Evolutionary conservation across 1,140 invertebrate genomes (phyloP), one percentile per base, ranked within the genome.

Genomic region (Magallana gigas): DNA sequence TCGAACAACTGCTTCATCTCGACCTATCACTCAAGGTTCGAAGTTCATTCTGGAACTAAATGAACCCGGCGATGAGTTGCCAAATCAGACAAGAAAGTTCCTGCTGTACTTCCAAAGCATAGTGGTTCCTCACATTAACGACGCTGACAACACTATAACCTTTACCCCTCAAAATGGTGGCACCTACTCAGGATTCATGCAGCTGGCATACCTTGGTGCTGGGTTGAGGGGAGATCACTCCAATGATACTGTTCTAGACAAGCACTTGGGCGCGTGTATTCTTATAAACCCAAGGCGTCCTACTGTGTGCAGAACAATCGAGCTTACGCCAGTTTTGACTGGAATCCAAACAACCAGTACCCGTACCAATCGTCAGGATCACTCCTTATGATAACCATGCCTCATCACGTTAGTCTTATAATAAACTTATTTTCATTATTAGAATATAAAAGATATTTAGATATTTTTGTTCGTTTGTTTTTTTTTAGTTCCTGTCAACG

Each of bases 11-110:
- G 81, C 71, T 18, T 76, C 16, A 36, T 71, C 76, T 16, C 23
- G 18, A 56, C 62, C 57, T 48, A 9, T 86, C n/a, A 64, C 58
- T n/a, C 36, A 62, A 29, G 83, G 82, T 12, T 85, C 85, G 56
- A 91, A 90, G 23, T 93, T 93, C 71, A 87, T 93, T 14, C 64
- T 93, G 87, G 93, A 93, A 84, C 86, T 93, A 6, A 91, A 93
- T 76, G 93, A 93, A 89, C 93, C 92, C 3, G 92, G 92, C 0
- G 88, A 87, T 16, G 87, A 88, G 6, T 88, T 93, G 9, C 92
- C 92, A 16, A 81, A 87, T 2, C 92, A 92, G 87, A 93, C 91
- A 1, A 85, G 93, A 62, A 93, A 93, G 76, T 93, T 91, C 60
- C 85, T 92, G 8, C 16, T 92, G 14, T 93, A 92, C 86, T 93